Evolutionary conservation across 1,140 invertebrate species (phyloP).

Genomic region (Drosophila bocqueti): DNA sequence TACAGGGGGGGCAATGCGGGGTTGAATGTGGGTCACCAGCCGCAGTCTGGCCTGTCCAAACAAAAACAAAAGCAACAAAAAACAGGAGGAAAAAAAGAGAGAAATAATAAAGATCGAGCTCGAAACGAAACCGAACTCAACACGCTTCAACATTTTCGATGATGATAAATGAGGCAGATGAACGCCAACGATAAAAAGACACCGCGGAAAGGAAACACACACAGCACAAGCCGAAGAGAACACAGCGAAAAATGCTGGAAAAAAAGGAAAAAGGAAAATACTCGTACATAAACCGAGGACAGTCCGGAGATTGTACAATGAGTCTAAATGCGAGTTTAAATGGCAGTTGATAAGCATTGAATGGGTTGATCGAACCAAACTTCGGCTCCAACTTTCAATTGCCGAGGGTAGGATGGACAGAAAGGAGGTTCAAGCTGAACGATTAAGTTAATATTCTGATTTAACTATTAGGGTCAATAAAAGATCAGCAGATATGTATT

Average conservation of each 20-base stretch:
- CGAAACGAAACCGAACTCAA: constrained; percentile 64
- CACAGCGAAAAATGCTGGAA: constrained; percentile 20
- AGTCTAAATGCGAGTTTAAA: constrained; percentile 64
- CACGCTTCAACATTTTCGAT: constrained; percentile 67
- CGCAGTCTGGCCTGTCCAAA: constrained; percentile 57
- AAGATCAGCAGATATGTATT: background rate
- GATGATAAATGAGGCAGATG: constrained; percentile 68
- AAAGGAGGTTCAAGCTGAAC: background rate
- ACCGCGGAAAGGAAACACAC: constrained; percentile 34
- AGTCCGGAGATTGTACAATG: constrained; percentile 50
- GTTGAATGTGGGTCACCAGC: constrained; percentile 60
- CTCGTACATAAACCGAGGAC: constrained; percentile 33
- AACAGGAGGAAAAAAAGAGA: constrained; percentile 3
- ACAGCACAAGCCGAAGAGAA: constrained; percentile 12
- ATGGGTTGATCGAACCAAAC: constrained; percentile 43
- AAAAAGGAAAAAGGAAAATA: constrained; percentile 11
- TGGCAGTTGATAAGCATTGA: constrained; percentile 63
- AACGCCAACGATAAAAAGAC: constrained; percentile 63
- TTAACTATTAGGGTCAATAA: background rate
- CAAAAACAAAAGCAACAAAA: constrained; percentile 38
- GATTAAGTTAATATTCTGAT: background rate
- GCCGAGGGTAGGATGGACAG: constrained; percentile 14
- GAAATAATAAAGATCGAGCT: constrained; percentile 47
- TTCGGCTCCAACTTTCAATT: constrained; percentile 42
- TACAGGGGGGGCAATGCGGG: constrained; percentile 11